phyloP scores from a whole-genome alignment of 2,888 invertebrate genomes.

The Drosophila demipolita region DNA sequence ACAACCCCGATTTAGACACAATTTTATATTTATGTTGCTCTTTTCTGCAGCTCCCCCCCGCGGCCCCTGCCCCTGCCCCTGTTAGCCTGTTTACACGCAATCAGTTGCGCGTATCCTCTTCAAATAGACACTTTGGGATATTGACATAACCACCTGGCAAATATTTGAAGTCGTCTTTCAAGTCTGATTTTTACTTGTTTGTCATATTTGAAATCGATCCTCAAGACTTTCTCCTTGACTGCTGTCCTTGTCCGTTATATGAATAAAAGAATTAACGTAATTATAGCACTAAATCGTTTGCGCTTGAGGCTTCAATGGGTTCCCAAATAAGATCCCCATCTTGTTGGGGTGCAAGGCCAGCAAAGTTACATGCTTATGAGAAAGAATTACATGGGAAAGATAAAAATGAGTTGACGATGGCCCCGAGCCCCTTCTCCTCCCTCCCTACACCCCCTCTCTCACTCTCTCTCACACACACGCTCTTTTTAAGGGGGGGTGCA shows the following conservation, averaged over 20 bases:
- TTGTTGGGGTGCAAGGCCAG: slow-evolving; percentile 45
- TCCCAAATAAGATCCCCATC: slow-evolving; percentile 15
- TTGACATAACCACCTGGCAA: slow-evolving; percentile 76
- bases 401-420: slow-evolving; percentile 33
- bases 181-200: slow-evolving; percentile 20
- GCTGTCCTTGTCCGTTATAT: not conserved
- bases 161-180: slow-evolving; percentile 38
- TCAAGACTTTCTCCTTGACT: slow-evolving; percentile 5
- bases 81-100: slow-evolving; percentile 34
- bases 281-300: slow-evolving; percentile 33
- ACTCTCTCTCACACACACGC: not conserved
- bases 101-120: slow-evolving; percentile 51
- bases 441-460: not conserved
- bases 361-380: slow-evolving; percentile 9
- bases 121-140: slow-evolving; percentile 44
- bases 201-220: slow-evolving; percentile 34
- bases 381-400: slow-evolving; percentile 56
- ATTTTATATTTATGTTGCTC: slow-evolving; percentile 55
- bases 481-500: slow-evolving; percentile 14
- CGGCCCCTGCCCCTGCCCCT: not conserved
- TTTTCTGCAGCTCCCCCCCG: slow-evolving; percentile 10
- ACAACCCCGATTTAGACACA: slow-evolving; percentile 54
- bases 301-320: slow-evolving; percentile 17
- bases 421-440: not conserved
- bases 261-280: slow-evolving; percentile 45